A percentile compares a stretch with the other conserved stretches of the same genome.
Evolutionary conservation across 2,888 invertebrate species (phyloP).

Genomic region (Ornithoptera alexandrae): DNA sequence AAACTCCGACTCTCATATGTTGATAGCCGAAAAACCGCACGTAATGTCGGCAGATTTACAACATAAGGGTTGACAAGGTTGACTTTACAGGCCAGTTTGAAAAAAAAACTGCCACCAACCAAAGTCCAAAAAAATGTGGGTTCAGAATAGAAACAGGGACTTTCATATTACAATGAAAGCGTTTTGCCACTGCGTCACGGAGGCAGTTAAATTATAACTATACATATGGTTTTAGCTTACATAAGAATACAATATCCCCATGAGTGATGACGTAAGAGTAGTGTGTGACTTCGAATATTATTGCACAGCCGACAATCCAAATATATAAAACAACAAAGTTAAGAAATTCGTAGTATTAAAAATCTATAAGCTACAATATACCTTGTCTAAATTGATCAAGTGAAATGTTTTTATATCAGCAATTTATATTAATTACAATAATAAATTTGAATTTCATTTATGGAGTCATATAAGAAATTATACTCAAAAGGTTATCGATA

Average conservation of each 20-base stretch:
- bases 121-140: too few relatives aligned
- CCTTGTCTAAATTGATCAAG: constrained; percentile 39
- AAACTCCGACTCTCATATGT: too few relatives aligned
- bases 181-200: too few relatives aligned
- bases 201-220: constrained; percentile 31
- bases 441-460: constrained; percentile 55
- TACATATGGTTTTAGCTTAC: constrained; percentile 25
- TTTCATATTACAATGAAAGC: too few relatives aligned
- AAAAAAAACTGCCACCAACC: too few relatives aligned
- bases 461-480: constrained; percentile 51
- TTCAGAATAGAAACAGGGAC: too few relatives aligned
- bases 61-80: too few relatives aligned
- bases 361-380: constrained; percentile 36
- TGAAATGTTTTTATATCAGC: constrained; percentile 46
- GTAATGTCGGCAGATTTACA: too few relatives aligned
- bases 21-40: too few relatives aligned
- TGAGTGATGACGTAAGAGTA: constrained; percentile 18
- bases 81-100: too few relatives aligned
- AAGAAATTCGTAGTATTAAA: constrained; percentile 40
- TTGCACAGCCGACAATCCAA: constrained; percentile 50
- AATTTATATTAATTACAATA: constrained; percentile 50
- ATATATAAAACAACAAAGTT: constrained; percentile 34
- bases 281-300: constrained; percentile 33
- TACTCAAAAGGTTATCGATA: constrained; percentile 38
- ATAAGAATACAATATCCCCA: constrained; percentile 16